Conservation (phyloP, 2,888 invertebrate genomes). For the Brachypterus glaber region DNA sequence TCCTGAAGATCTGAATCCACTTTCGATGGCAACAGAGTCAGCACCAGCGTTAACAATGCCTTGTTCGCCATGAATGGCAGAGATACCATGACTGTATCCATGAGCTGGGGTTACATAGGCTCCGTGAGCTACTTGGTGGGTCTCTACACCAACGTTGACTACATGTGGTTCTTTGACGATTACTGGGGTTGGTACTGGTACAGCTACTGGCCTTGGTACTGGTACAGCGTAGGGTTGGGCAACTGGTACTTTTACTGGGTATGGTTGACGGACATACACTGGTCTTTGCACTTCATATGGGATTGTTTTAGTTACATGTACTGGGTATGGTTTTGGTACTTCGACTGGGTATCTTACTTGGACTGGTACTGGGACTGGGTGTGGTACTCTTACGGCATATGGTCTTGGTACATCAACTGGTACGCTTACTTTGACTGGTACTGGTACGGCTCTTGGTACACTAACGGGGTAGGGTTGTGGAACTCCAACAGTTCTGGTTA, state of each 20-base stretch:
- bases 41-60: constrained; percentile 2
- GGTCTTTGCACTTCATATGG: constrained; percentile 27
- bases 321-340: constrained; percentile 27
- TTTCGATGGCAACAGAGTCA: constrained; percentile 1
- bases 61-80: constrained; percentile 6
- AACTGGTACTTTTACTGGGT: constrained; percentile 24
- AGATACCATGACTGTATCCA: constrained; percentile 8
- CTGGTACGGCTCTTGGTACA: constrained; percentile 27
- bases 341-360: constrained; percentile 23
- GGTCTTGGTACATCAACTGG: constrained; percentile 29
- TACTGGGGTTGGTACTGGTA: constrained; percentile 25
- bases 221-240: constrained; percentile 24
- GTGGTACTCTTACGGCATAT: constrained; percentile 25
- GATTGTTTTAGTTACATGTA: constrained; percentile 24
- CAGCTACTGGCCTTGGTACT: constrained; percentile 26
- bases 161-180: constrained; percentile 19
- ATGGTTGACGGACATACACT: constrained; percentile 23
- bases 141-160: constrained; percentile 21
- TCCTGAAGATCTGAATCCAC: constrained; percentile 1
- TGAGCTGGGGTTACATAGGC: constrained; percentile 24
- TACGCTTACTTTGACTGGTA: constrained; percentile 24
- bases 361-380: constrained; percentile 24
- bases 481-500: constrained; percentile 20
- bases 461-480: constrained; percentile 12
- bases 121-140: constrained; percentile 25